phyloP scores from a whole-genome alignment of 2,888 invertebrate genomes.

The Xylota sylvarum region DNA sequence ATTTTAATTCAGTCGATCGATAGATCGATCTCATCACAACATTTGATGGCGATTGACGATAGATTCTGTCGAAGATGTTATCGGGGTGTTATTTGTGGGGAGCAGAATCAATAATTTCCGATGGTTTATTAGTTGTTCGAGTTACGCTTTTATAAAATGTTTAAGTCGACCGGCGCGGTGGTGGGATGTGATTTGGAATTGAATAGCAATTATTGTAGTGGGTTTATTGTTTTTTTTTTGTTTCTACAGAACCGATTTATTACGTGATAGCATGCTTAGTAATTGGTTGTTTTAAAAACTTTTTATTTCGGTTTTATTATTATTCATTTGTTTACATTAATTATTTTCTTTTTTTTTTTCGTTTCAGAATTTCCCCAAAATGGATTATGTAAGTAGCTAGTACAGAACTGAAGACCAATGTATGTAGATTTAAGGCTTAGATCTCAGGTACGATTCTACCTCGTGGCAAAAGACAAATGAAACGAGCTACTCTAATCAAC shows the following conservation, averaged over 20 bases:
- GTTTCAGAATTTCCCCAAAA: constrained; percentile 32
- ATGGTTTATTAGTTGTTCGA: constrained; percentile 50
- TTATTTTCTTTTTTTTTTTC: not conserved
- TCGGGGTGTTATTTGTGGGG: constrained; percentile 48
- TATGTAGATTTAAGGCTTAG: too few relatives aligned
- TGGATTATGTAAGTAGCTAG: constrained; percentile 39
- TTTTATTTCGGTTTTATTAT: not conserved
- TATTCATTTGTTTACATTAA: not conserved
- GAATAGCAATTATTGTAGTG: constrained; percentile 16
- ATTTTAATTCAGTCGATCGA: constrained; percentile 60
- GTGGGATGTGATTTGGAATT: constrained; percentile 30
- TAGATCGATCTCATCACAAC: constrained; percentile 12
- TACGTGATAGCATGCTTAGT: not conserved
- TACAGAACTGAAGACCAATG: too few relatives aligned
- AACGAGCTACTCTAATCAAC: too few relatives aligned
- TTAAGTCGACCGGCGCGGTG: too few relatives aligned
- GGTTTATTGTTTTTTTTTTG: not conserved
- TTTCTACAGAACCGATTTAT: constrained; percentile 5
- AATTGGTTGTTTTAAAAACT: not conserved
- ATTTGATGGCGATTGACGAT: constrained; percentile 35
- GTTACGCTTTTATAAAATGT: constrained; percentile 6
- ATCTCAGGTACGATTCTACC: too few relatives aligned
- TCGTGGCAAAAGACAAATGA: too few relatives aligned
- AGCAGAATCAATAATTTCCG: constrained; percentile 41
- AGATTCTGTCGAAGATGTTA: constrained; percentile 50